Evolutionary conservation across 2,113 vertebrate species (phyloP).

Genomic region (Aplodontia rufa): DNA sequence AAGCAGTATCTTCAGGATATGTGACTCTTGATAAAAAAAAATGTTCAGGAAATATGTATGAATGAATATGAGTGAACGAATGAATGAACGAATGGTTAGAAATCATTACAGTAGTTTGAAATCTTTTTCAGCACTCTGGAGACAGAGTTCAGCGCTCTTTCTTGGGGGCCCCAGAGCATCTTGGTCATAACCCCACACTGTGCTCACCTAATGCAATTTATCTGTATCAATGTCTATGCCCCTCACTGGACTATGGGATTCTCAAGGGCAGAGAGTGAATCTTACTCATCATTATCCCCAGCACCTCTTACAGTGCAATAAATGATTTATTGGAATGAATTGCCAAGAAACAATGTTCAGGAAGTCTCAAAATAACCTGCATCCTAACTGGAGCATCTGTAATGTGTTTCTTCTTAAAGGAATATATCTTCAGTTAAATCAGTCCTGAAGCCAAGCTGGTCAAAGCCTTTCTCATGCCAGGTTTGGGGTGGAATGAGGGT

Average conservation of each 20-base stretch:
- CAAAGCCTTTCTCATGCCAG: background rate
- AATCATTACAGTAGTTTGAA: background rate
- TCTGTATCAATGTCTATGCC: background rate
- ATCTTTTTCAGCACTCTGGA: background rate
- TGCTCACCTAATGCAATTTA: background rate
- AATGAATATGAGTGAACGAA: background rate
- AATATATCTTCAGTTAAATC: background rate
- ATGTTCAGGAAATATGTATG: background rate
- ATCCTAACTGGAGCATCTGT: conserved; percentile 54
- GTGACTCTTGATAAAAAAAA: background rate
- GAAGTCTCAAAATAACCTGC: conserved; percentile 75
- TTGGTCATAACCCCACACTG: background rate
- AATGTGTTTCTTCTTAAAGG: conserved; percentile 57
- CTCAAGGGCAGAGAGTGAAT: conserved; percentile 48
- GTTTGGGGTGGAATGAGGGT: background rate
- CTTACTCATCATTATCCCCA: conserved; percentile 64
- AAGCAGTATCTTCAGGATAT: background rate
- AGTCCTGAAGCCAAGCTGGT: background rate
- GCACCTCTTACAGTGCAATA: conserved; percentile 64
- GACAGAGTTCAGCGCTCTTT: background rate
- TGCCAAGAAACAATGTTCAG: conserved; percentile 63
- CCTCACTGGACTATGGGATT: background rate
- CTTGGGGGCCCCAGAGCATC: background rate
- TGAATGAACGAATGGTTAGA: background rate
- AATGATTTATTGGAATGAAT: conserved; percentile 71